A percentile compares a stretch with the other conserved stretches of the same genome.
These are phyloP conservation scores for Didymodactylos carnosus DNA, from an alignment of 2,888 invertebrate species.

Conservation along the genomic window DNA sequence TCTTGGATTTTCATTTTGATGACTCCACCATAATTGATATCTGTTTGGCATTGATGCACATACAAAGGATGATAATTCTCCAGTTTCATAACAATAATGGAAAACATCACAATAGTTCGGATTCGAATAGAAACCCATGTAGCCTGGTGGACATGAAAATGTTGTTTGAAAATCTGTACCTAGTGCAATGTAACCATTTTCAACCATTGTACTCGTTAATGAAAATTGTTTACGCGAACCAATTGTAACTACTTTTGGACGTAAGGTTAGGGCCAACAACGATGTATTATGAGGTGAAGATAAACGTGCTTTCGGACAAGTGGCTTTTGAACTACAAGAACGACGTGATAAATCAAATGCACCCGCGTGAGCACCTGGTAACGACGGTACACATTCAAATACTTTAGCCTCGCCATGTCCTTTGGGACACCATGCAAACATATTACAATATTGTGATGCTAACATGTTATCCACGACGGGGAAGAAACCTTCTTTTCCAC, in stretches of 20 bases:
- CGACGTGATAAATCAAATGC: neutral
- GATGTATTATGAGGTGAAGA: neutral
- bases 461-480: neutral
- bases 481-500: neutral
- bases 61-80: conserved; percentile 10
- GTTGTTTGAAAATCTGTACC: conserved; percentile 5
- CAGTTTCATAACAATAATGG: conserved; percentile 13
- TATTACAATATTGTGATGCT: conserved; percentile 6
- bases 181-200: neutral
- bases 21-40: conserved; percentile 14
- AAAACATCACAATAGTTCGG: conserved; percentile 14
- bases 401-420: neutral
- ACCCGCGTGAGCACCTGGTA: neutral
- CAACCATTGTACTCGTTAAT: neutral
- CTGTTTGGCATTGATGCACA: conserved; percentile 12
- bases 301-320: neutral
- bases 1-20: conserved; percentile 13
- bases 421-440: conserved; percentile 7
- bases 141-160: conserved; percentile 4
- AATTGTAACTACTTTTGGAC: neutral
- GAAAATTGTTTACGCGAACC: neutral
- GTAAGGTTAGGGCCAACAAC: neutral
- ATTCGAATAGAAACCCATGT: conserved; percentile 6
- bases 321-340: neutral
- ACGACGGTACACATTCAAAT: neutral